Evolutionary conservation across 2,797 vertebrate species (phyloP).

Genomic region (Pantherophis alleghaniensis): DNA sequence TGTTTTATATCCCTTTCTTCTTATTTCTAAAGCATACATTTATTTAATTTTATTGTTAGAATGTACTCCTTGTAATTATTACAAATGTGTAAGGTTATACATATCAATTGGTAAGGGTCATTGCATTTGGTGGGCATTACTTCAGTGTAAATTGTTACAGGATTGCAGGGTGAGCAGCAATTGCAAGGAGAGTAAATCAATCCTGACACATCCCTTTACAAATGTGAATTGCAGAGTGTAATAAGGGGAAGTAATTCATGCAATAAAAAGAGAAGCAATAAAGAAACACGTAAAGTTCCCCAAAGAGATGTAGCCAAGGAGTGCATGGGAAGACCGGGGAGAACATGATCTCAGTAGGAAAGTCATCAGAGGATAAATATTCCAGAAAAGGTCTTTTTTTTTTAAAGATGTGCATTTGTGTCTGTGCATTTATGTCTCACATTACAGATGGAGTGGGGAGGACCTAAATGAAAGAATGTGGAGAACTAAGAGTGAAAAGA

Average conservation of each 20-base stretch:
- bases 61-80: not conserved
- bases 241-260: not conserved
- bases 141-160: not conserved
- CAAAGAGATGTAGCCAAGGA: not conserved
- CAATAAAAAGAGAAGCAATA: not conserved
- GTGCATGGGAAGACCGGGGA: not conserved
- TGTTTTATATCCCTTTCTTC: not conserved
- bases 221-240: not conserved
- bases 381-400: not conserved
- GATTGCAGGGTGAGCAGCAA: not conserved
- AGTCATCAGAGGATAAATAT: not conserved
- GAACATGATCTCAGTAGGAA: not conserved
- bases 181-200: not conserved
- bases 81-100: not conserved
- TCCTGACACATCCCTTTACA: not conserved
- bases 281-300: not conserved
- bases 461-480: not conserved
- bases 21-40: not conserved
- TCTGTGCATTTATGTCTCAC: not conserved
- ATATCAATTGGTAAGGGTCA: not conserved
- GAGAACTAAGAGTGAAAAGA: not conserved
- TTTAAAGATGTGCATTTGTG: not conserved
- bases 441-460: not conserved
- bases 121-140: not conserved
- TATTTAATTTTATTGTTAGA: not conserved